A percentile compares a stretch with the other conserved stretches of the same genome.
Evolutionary conservation across 2,113 vertebrate genomes (phyloP).

Genomic region (Boulengeromyrus knoepffleri): DNA sequence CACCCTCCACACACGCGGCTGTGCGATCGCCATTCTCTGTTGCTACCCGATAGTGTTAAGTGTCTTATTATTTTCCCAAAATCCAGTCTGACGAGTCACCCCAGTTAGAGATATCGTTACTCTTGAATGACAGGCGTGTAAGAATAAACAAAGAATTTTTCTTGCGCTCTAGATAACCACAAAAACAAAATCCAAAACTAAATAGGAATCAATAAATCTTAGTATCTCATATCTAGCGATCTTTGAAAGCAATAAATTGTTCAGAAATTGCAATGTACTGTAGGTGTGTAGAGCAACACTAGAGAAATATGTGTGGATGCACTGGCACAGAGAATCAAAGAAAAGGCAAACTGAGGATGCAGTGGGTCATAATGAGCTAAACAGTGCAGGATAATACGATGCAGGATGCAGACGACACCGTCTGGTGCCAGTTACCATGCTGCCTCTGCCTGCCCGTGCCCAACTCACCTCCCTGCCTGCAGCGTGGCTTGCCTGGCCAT

Average conservation of each 20-base stretch:
- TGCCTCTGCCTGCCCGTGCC: background rate
- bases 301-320: background rate
- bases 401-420: background rate
- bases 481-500: slow-evolving; percentile 39
- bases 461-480: slow-evolving; percentile 52
- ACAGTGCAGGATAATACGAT: background rate
- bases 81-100: background rate
- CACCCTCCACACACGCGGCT: background rate
- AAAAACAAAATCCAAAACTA: background rate
- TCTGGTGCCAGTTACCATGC: background rate
- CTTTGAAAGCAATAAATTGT: background rate
- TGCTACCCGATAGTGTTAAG: background rate
- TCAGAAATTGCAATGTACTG: background rate
- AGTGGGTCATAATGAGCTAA: background rate
- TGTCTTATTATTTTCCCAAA: background rate
- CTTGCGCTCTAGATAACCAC: background rate
- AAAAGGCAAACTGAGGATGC: background rate
- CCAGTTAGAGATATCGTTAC: background rate
- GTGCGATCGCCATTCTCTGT: background rate
- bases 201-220: background rate
- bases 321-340: background rate
- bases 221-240: background rate
- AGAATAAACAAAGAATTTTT: background rate
- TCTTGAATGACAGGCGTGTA: background rate
- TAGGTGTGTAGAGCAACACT: background rate